These are phyloP conservation scores for Chitala chitala DNA, from an alignment of 2,113 vertebrate species.

Conservation along the genomic window DNA sequence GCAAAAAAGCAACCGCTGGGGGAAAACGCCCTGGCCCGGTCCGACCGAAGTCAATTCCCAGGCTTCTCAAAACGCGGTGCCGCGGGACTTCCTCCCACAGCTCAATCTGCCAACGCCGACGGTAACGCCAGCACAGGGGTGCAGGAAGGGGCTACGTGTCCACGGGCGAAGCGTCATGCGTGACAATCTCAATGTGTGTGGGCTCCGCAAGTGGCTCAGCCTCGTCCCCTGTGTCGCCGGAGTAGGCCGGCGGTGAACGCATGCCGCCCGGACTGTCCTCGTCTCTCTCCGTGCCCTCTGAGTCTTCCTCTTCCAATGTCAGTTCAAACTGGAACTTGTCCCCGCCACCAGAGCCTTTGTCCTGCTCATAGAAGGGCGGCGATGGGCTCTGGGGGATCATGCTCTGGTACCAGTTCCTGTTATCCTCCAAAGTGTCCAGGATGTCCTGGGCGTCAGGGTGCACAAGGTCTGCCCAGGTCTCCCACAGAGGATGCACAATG, in stretches of 20 bases:
- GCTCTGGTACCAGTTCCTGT: conserved; percentile 98
- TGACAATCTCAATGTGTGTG: conserved; percentile 55
- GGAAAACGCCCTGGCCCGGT: conserved; percentile 52
- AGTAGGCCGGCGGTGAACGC: conserved; percentile 16
- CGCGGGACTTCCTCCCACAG: conserved; percentile 43
- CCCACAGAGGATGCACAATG: conserved; percentile 95
- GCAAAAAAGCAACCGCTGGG: conserved; percentile 59
- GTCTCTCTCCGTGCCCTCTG: conserved; percentile 63
- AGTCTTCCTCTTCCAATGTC: conserved; percentile 78
- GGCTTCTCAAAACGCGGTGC: conserved; percentile 45
- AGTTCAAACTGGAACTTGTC: conserved; percentile 96
- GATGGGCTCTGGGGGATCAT: conserved; percentile 98
- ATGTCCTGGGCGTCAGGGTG: conserved; percentile 98
- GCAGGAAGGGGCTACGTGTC: conserved; percentile 67
- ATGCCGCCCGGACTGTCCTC: conserved; percentile 41
- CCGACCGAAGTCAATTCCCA: conserved; percentile 41
- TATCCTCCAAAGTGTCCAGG: conserved; percentile 92
- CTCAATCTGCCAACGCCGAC: conserved; percentile 21
- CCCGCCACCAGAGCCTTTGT: conserved; percentile 63
- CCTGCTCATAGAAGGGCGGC: conserved; percentile 76
- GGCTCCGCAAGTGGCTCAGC: conserved; percentile 37
- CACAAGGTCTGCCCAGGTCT: conserved; percentile 96
- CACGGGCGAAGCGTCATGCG: conserved; percentile 62
- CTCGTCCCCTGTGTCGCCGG: background rate
- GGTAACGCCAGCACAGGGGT: background rate